Evolutionary conservation across 2,113 vertebrate genomes (phyloP), one percentile per base, ranked within the genome.

Genomic region (Phrynocephalus versicolor): DNA sequence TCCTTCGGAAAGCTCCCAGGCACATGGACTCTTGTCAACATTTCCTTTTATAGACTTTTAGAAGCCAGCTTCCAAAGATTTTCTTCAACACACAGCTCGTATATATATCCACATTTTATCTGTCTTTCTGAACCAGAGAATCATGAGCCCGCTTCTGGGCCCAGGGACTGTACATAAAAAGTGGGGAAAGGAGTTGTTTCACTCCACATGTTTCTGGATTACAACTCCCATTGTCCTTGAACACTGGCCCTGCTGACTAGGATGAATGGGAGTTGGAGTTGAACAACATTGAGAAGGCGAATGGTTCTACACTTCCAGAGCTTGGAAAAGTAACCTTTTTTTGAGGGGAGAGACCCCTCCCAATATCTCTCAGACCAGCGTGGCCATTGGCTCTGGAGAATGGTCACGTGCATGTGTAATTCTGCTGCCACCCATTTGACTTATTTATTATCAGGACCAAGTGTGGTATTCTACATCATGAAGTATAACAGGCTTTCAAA

Each of bases 61-160:
- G 79, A 85, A 86, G 79, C 64, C 76, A 0, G 55, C 89, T 83
- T 58, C 90, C 92, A 94, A 93, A 92, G 93, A 93, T 94, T 93
- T 89, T 85, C 82, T 87, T 72, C 69, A 84, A 77, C 80, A 71
- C 84, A 89, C 87, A 39, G 64, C 89, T 89, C 83, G 89, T 89
- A 89, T 89, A 87, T 88, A 71, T 62, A 23, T 58, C 33, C 1
- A 57, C 13, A 27, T 55, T 33, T 72, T 65, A 70, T 79, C 19
- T 64, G 74, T 71, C 84, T 69, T 70, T 67, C 55, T 41, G 57
- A 37, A 15, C 9, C 30, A 70, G 30, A 21, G 21, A 60, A 71
- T 33, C 10, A 23, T 62, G 58, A 33, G 14, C 15, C 23, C 41
- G 6, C 41, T 65, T 64, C 33, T 65, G 77, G 10, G 62, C 16